phyloP scores from a whole-genome alignment of 2,888 invertebrate species.

The Eurytoma adleriae region DNA sequence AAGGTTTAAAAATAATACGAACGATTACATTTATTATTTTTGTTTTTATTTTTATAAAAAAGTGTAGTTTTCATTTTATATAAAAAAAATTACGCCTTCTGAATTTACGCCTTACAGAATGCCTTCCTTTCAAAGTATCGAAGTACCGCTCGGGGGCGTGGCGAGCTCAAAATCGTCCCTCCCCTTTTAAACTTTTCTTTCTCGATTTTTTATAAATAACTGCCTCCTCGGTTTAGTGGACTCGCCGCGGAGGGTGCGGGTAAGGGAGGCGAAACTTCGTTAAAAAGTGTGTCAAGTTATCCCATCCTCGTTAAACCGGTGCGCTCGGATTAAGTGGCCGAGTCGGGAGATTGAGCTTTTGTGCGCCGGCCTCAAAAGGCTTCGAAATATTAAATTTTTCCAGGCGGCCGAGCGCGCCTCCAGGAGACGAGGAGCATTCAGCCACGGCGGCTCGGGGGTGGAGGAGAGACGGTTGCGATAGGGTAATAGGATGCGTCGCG shows the following conservation, averaged over 20 bases:
- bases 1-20: too few species aligned
- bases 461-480: too few species aligned
- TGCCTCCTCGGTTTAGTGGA: too few species aligned
- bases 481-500: too few species aligned
- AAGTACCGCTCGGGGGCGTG: neutral
- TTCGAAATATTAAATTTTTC: constrained; percentile 21
- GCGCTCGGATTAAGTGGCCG: constrained; percentile 11
- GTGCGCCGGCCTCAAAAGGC: neutral
- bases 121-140: too few species aligned
- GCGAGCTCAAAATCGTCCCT: neutral
- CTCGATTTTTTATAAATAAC: neutral
- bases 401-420: neutral
- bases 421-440: neutral
- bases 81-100: too few species aligned
- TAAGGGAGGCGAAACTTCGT: constrained; percentile 40
- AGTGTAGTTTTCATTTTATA: too few species aligned
- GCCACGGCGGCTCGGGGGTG: too few species aligned
- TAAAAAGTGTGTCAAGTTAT: constrained; percentile 36
- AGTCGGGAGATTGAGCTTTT: too few species aligned
- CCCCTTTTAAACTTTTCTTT: neutral
- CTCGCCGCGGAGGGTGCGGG: neutral
- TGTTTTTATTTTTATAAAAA: too few species aligned
- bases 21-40: too few species aligned
- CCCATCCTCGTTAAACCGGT: neutral
- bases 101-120: too few species aligned